These are phyloP conservation scores for Mercenaria mercenaria DNA, from an alignment of 1,140 invertebrate genomes.

Conservation along the genomic window DNA sequence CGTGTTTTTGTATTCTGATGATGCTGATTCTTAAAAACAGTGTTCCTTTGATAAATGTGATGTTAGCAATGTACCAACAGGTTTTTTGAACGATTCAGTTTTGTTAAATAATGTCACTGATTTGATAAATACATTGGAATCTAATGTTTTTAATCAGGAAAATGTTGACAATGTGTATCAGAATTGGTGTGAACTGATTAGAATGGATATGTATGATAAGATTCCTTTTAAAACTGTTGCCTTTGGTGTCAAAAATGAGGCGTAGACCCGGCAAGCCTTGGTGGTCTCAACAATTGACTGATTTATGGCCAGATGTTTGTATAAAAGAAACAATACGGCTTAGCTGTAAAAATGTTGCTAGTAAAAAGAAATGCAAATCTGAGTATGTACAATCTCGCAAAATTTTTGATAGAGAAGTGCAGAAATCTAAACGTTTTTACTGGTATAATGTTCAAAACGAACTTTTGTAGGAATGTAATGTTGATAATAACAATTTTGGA, in stretches of 20 bases:
- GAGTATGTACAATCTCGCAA: neutral
- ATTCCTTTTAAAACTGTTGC: no score
- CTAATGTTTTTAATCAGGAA: neutral
- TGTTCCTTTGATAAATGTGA: neutral
- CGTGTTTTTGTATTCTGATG: constrained; percentile 17
- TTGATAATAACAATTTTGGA: constrained; percentile 15
- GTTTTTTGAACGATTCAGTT: no score
- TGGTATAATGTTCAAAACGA: neutral
- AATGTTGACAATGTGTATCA: neutral
- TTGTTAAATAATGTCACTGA: no score
- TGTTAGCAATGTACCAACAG: constrained; percentile 16
- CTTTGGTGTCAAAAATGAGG: neutral
- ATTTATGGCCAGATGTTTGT: no score
- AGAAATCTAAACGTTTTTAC: no score
- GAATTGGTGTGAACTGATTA: neutral
- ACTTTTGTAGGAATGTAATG: neutral
- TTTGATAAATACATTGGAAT: no score
- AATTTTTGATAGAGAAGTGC: no score
- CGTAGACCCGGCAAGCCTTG: no score
- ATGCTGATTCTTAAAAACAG: neutral
- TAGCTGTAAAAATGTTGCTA: no score
- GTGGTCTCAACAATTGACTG: no score
- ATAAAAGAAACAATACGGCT: neutral
- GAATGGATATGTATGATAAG: no score
- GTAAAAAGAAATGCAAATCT: neutral